phyloP scores from a whole-genome alignment of 2,888 invertebrate species.

The Homarus gammarus region DNA sequence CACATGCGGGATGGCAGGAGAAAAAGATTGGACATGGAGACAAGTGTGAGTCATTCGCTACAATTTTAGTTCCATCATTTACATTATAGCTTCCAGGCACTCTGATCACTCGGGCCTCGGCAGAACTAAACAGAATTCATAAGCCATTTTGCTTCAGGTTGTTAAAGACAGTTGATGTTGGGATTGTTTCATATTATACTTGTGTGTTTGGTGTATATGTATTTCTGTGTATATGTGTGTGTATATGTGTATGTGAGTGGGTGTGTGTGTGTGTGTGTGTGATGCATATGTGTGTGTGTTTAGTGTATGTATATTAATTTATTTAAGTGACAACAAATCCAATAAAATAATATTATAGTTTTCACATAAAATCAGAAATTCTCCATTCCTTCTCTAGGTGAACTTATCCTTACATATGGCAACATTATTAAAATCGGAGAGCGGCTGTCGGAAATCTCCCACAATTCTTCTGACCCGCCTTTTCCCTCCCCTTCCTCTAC shows the following conservation, averaged over 20 bases:
- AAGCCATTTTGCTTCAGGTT: too few relatives aligned
- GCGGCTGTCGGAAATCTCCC: conserved; percentile 1
- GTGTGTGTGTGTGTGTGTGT: background rate
- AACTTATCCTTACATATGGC: background rate
- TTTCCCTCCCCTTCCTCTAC: background rate
- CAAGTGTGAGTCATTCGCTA: background rate
- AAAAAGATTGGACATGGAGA: background rate
- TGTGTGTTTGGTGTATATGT: background rate
- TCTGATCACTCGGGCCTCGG: too few relatives aligned
- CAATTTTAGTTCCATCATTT: background rate
- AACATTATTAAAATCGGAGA: background rate
- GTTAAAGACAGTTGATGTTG: background rate
- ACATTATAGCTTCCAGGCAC: too few relatives aligned
- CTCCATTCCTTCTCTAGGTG: background rate
- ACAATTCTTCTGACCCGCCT: background rate
- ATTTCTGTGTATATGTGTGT: background rate
- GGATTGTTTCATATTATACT: background rate
- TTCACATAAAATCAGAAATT: background rate
- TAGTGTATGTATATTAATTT: too few relatives aligned
- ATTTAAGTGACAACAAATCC: too few relatives aligned
- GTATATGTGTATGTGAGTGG: background rate
- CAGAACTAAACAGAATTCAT: too few relatives aligned
- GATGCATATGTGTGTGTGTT: background rate
- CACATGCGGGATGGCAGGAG: background rate
- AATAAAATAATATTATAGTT: background rate